Evolutionary conservation across 2,797 vertebrate species (phyloP).

Genomic region (Pygocentrus nattereri): DNA sequence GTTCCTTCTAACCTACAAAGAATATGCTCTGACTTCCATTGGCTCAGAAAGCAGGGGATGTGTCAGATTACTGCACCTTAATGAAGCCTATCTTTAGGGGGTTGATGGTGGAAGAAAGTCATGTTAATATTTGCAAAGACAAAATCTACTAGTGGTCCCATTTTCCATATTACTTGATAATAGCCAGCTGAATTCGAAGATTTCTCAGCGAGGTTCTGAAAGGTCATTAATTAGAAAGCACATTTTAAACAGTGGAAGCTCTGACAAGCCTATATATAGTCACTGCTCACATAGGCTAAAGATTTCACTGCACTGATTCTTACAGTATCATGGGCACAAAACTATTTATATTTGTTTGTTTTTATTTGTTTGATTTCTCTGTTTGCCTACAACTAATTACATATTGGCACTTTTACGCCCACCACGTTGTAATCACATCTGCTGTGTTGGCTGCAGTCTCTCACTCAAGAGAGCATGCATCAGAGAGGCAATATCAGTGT

Average conservation of each 20-base stretch:
- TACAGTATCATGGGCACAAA: neutral
- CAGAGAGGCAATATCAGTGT: neutral
- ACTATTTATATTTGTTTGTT: constrained; percentile 24
- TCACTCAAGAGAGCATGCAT: constrained; percentile 1
- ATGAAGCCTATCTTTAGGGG: constrained; percentile 63
- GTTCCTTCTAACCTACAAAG: constrained; percentile 23
- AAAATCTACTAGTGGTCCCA: constrained; percentile 35
- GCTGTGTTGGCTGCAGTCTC: constrained; percentile 41
- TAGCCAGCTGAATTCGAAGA: constrained; percentile 11
- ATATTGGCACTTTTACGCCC: constrained; percentile 47
- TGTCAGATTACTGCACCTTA: constrained; percentile 70
- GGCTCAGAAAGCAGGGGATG: constrained; percentile 66
- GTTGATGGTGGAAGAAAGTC: constrained; percentile 28
- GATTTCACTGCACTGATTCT: constrained; percentile 28
- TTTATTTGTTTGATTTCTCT: constrained; percentile 34
- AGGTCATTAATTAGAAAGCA: constrained; percentile 51
- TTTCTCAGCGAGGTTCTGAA: constrained; percentile 37
- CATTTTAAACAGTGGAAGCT: constrained; percentile 42
- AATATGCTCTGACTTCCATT: constrained; percentile 66
- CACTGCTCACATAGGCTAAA: constrained; percentile 16
- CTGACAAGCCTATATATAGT: constrained; percentile 34
- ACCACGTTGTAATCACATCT: constrained; percentile 43
- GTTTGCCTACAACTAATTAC: constrained; percentile 39
- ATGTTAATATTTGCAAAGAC: constrained; percentile 44
- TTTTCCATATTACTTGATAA: constrained; percentile 36